Evolutionary conservation across 1,140 invertebrate species (phyloP).

Genomic region (Platorchestia sp.): DNA sequence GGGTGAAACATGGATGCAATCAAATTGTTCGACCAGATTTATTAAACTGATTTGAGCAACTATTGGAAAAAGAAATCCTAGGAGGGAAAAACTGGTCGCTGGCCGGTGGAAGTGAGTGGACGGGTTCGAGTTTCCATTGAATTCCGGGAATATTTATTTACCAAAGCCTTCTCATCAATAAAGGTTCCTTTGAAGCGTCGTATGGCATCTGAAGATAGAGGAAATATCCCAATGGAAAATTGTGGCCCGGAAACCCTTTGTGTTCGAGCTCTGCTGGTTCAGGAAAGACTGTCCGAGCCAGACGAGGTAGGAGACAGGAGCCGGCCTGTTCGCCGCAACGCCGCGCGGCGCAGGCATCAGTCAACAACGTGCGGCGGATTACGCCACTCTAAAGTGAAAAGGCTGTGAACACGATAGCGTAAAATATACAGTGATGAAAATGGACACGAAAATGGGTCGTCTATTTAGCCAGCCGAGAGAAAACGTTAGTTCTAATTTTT

Average conservation of each 20-base stretch:
- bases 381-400: background rate
- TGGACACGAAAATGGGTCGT: too few species aligned
- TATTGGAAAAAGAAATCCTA: background rate
- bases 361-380: background rate
- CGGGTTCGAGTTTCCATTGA: background rate
- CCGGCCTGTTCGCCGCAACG: background rate
- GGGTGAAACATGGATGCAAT: background rate
- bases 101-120: background rate
- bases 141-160: slow-evolving; percentile 29
- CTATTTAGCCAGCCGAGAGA: too few species aligned
- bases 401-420: background rate
- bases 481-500: too few species aligned
- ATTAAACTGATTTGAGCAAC: background rate
- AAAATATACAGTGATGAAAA: background rate
- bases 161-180: slow-evolving; percentile 11
- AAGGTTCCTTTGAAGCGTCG: slow-evolving; percentile 26
- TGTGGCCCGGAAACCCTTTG: background rate
- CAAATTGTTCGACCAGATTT: background rate
- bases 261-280: slow-evolving; percentile 13
- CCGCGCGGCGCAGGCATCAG: background rate
- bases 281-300: background rate
- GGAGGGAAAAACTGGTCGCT: background rate
- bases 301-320: too few species aligned
- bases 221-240: slow-evolving; percentile 17
- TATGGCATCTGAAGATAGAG: background rate